Conservation (phyloP, 1,140 invertebrate genomes). For the Drosophila jambulina region DNA sequence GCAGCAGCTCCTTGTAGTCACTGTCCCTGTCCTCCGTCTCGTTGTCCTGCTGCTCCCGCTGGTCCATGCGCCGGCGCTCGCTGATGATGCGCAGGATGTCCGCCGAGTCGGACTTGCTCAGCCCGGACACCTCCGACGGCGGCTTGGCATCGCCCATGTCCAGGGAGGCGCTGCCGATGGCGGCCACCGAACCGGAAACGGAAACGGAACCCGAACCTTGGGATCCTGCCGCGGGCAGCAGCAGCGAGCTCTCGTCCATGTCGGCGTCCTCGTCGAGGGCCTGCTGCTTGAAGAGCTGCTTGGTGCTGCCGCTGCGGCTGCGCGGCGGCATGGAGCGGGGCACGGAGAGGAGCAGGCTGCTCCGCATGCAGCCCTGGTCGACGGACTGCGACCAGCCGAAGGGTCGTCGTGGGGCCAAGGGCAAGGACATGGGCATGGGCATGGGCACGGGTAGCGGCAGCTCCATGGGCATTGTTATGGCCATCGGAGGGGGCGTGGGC, state of each 20-base stretch:
- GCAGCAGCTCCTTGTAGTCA: slow-evolving; percentile 80
- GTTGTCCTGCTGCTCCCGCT: slow-evolving; percentile 63
- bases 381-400: slow-evolving; percentile 82
- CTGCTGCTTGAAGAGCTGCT: slow-evolving; percentile 84
- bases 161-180: slow-evolving; percentile 11
- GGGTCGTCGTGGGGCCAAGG: slow-evolving; percentile 50
- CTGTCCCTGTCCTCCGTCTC: slow-evolving; percentile 61
- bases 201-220: slow-evolving; percentile 2
- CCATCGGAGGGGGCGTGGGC: background rate
- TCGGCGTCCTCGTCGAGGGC: slow-evolving; percentile 83
- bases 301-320: slow-evolving; percentile 84
- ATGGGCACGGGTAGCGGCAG: background rate
- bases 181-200: slow-evolving; percentile 19
- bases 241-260: slow-evolving; percentile 80
- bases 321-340: slow-evolving; percentile 82
- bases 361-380: slow-evolving; percentile 71
- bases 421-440: slow-evolving; percentile 17
- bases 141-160: slow-evolving; percentile 14
- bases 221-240: slow-evolving; percentile 55
- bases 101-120: slow-evolving; percentile 77
- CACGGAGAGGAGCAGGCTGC: slow-evolving; percentile 75
- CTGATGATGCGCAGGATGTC: slow-evolving; percentile 84
- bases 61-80: slow-evolving; percentile 81
- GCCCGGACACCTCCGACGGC: slow-evolving; percentile 5
- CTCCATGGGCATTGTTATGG: slow-evolving; percentile 9